Evolutionary conservation across 2,797 vertebrate genomes (phyloP).

Genomic region (Acanthornis magna): DNA sequence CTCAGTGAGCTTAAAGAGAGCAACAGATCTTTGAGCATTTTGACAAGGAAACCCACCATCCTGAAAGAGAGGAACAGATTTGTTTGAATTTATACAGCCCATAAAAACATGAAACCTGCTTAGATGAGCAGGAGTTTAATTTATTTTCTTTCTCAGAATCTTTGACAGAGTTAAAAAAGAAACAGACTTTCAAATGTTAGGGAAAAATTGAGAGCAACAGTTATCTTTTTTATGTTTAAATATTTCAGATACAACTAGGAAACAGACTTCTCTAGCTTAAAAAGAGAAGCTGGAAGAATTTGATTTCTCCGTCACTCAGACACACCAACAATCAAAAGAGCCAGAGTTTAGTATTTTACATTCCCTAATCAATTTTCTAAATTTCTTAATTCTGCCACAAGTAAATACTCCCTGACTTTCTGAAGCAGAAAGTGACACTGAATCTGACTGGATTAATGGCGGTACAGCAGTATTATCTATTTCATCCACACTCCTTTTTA

Average conservation of each 20-base stretch:
- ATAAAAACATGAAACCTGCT: slow-evolving; percentile 37
- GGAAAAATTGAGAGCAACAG: slow-evolving; percentile 52
- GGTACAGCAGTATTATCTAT: background rate
- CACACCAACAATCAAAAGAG: slow-evolving; percentile 24
- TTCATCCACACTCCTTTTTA: background rate
- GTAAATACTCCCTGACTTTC: background rate
- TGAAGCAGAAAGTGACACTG: background rate
- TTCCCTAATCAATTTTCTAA: background rate
- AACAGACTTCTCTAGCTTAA: slow-evolving; percentile 64
- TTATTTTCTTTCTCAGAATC: slow-evolving; percentile 32
- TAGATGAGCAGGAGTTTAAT: slow-evolving; percentile 55
- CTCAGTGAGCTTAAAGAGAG: slow-evolving; percentile 49
- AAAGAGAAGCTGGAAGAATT: slow-evolving; percentile 53
- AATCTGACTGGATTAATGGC: background rate
- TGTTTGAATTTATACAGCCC: slow-evolving; percentile 66
- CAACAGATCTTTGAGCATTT: slow-evolving; percentile 65
- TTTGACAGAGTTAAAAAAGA: slow-evolving; percentile 69
- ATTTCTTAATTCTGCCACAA: background rate
- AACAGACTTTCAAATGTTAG: slow-evolving; percentile 71
- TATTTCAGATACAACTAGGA: slow-evolving; percentile 61
- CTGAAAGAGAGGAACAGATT: slow-evolving; percentile 71
- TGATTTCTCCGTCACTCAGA: slow-evolving; percentile 27
- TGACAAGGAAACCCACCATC: slow-evolving; percentile 60
- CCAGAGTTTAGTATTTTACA: slow-evolving; percentile 13
- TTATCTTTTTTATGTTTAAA: slow-evolving; percentile 44